Percentiles rank a stretch among this genome's conserved stretches.
phyloP scores from a whole-genome alignment of 2,888 invertebrate species.

The Xestia c-nigrum region DNA sequence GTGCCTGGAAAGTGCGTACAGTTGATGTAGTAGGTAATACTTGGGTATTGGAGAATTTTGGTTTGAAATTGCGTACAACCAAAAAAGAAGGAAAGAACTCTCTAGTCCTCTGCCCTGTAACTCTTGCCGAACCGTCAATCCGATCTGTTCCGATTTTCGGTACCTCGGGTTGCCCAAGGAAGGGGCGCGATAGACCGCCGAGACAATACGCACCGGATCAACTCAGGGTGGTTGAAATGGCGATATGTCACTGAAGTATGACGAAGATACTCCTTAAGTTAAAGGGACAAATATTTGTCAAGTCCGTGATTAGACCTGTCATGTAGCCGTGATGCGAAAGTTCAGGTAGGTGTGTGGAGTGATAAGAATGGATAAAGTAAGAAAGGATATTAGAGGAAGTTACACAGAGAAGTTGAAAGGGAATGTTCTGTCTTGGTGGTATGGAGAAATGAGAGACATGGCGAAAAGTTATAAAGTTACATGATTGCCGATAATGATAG shows the following conservation, averaged over 20 bases:
- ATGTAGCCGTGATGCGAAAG: background rate
- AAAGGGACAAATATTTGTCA: background rate
- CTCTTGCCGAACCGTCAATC: too few species aligned
- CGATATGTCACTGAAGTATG: background rate
- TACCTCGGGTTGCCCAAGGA: too few species aligned
- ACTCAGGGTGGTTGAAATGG: background rate
- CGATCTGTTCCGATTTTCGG: too few species aligned
- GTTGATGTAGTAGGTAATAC: too few species aligned
- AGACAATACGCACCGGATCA: background rate
- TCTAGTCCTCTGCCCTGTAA: too few species aligned
- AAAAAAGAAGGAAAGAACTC: too few species aligned
- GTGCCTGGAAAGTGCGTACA: too few species aligned
- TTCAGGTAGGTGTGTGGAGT: background rate
- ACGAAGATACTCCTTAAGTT: background rate
- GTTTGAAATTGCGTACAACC: too few species aligned
- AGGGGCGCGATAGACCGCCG: too few species aligned
- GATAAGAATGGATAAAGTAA: background rate
- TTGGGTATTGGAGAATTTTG: too few species aligned
- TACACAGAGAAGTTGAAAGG: too few species aligned
- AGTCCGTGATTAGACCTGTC: background rate
- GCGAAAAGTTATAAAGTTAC: background rate
- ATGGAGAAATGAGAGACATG: background rate
- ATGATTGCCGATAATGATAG: background rate
- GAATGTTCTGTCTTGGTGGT: background rate
- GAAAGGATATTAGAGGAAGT: too few species aligned